Base-by-base conservation (phyloP, 1,140 invertebrate genomes). In the Nymphalis io region DNA sequence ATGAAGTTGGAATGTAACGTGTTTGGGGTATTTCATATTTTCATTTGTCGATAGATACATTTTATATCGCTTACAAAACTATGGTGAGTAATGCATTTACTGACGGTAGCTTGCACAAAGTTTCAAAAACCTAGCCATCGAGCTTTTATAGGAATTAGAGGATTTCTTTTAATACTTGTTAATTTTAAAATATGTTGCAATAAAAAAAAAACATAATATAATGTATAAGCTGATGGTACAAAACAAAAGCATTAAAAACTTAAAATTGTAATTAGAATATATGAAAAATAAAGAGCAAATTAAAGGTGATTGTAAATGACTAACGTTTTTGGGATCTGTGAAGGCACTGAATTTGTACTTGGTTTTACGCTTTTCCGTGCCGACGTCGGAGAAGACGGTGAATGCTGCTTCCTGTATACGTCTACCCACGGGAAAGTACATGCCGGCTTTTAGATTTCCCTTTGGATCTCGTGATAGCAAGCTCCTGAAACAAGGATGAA, bases 381-480 rank as follows among this genome's bases (percentile, higher is more conserved):
- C 85, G 63, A 72, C 79, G 71, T 87, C 84, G 66, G 81, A 80
- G 80, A 91, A 91, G 5, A 91, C 72, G 0, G 89, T 91, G 79
- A 91, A 91, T 38, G 81, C 78, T 1, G 87, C 83, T 55, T 89
- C 87, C 61, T 87, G 85, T 27, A 73, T 75, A 23, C 77, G 68
- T 1, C 72, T 78, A 0, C 83, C 84, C 40, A 91, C 83, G 3
- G 89, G 89, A 82, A 98, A 97, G 89, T 98, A 98, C 60, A 98
- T 90, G 8, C 97, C 97, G 64, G 97, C 96, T 10, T 94, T 93
- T 3, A 97, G 92, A 62, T 95, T 94, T 39, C 96, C 96, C 76
- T 97, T 96, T 55, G 94, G 94, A 82, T 97, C 95, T 46, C 97
- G 94, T 11, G 95, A 93, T 21, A 98, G 88, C 5, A 97, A 92